Percentiles rank a stretch among this genome's conserved stretches.
phyloP scores from a whole-genome alignment of 2,888 invertebrate genomes.

The Campoplex capitator region DNA sequence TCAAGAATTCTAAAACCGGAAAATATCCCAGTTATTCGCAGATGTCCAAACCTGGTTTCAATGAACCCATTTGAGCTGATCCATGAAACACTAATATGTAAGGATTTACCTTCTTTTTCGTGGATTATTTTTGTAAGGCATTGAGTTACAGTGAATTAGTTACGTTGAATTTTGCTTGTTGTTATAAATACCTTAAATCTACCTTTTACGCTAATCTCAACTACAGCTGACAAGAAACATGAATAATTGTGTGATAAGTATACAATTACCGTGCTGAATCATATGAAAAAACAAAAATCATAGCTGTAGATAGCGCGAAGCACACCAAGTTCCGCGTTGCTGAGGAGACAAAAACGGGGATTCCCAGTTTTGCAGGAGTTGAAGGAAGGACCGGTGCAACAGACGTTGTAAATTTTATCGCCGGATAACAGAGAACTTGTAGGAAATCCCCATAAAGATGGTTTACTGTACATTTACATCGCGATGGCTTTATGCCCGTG shows the following conservation, averaged over 20 bases:
- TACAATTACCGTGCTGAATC: neutral
- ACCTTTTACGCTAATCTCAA: neutral
- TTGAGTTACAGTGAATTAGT: neutral
- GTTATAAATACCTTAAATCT: neutral
- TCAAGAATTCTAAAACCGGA: neutral
- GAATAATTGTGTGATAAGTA: neutral
- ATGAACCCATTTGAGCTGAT: neutral
- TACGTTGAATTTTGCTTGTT: neutral
- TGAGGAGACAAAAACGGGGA: slow-evolving; percentile 30
- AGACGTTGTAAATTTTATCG: slow-evolving; percentile 81
- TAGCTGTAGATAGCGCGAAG: neutral
- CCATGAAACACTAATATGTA: neutral
- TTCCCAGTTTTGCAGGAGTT: slow-evolving; percentile 30
- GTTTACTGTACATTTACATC: slow-evolving; percentile 81
- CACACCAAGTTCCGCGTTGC: neutral
- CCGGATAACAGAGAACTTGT: slow-evolving; percentile 79
- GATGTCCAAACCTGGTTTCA: neutral
- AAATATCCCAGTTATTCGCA: neutral
- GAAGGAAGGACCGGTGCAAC: slow-evolving; percentile 51
- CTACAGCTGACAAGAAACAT: neutral
- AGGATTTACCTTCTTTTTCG: neutral
- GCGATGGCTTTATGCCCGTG: slow-evolving; percentile 75
- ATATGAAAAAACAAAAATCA: slow-evolving; percentile 12
- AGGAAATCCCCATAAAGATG: slow-evolving; percentile 79
- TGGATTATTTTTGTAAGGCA: neutral